These are phyloP conservation scores for Catharus ustulatus DNA, from an alignment of 2,797 vertebrate genomes.

Conservation along the genomic window DNA sequence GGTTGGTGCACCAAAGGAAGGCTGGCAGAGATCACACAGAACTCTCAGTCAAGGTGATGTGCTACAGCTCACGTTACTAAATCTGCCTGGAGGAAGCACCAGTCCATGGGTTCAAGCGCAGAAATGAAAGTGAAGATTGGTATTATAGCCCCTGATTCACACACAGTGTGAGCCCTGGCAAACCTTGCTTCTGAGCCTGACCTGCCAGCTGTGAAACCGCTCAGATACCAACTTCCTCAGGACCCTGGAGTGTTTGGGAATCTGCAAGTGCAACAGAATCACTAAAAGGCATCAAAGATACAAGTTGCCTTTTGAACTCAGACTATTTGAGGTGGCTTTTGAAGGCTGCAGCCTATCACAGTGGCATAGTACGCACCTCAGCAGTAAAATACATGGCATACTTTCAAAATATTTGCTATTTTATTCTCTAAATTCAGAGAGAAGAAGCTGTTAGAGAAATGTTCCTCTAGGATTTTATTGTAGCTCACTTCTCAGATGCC, in stretches of 20 bases:
- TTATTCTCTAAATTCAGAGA: neutral
- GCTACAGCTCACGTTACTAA: neutral
- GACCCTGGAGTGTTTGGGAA: neutral
- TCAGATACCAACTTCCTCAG: neutral
- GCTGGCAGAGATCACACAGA: conserved; percentile 9
- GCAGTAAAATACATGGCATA: neutral
- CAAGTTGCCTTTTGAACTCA: neutral
- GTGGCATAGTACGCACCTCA: neutral
- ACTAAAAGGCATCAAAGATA: neutral
- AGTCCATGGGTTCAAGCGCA: neutral
- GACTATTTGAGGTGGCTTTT: neutral
- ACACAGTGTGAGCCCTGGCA: neutral
- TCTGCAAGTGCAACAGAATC: neutral
- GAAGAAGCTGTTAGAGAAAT: neutral
- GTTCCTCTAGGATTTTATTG: neutral
- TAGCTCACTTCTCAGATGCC: neutral
- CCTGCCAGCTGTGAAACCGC: neutral
- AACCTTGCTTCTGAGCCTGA: neutral
- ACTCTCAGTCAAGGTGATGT: neutral
- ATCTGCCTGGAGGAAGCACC: conserved; percentile 3
- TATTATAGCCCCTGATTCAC: neutral
- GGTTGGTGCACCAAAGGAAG: neutral
- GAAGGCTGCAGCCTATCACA: neutral
- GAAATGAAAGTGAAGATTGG: conserved; percentile 30
- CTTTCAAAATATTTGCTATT: neutral